These are phyloP conservation scores for Hippocampus mohnikei DNA, from an alignment of 2,113 vertebrate genomes.

Conservation along the genomic window DNA sequence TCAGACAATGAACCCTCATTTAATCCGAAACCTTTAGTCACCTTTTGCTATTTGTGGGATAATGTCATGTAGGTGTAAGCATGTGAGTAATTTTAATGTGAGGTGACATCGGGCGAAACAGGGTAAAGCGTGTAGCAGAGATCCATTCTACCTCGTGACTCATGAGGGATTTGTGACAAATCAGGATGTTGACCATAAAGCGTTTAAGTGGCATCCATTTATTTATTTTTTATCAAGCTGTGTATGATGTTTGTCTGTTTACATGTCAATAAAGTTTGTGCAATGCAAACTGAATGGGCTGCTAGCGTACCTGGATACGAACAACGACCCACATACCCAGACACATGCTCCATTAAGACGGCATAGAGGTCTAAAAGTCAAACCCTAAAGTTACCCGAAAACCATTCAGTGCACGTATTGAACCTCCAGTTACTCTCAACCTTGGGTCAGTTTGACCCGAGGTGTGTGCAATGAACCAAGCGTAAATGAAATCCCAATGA, in stretches of 20 bases:
- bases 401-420: too few species aligned
- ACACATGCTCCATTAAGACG: too few species aligned
- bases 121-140: conserved; percentile 45
- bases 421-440: too few species aligned
- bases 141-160: conserved; percentile 40
- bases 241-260: conserved; percentile 43
- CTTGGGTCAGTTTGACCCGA: too few species aligned
- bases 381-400: too few species aligned
- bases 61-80: conserved; percentile 21
- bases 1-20: conserved; percentile 32
- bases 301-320: too few species aligned
- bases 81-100: conserved; percentile 24
- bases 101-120: conserved; percentile 28
- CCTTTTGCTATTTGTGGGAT: conserved; percentile 23
- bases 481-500: too few species aligned
- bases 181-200: conserved; percentile 47
- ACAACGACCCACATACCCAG: too few species aligned
- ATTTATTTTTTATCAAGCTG: conserved; percentile 69
- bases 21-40: conserved; percentile 24
- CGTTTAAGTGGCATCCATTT: conserved; percentile 47
- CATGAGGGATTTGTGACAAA: conserved; percentile 9
- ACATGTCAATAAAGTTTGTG: conserved; percentile 69
- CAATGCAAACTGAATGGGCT: conserved; percentile 6
- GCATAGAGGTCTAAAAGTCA: too few species aligned
- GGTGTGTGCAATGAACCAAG: too few species aligned